Conservation (phyloP, 2,113 vertebrate species). For the Pomatorhinus ruficollis region DNA sequence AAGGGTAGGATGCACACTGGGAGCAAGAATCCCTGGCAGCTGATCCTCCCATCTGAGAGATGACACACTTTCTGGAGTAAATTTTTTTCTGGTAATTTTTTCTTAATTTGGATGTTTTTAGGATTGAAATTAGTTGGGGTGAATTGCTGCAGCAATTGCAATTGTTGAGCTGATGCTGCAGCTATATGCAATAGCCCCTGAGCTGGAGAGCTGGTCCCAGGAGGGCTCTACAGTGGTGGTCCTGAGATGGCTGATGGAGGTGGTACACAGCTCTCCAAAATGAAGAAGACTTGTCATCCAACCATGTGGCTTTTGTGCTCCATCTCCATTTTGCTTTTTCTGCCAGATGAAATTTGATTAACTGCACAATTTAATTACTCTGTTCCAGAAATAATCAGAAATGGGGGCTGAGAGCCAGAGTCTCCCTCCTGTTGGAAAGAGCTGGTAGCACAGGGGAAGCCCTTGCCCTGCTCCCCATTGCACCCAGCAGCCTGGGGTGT, state of each 20-base stretch:
- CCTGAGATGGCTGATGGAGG: not conserved
- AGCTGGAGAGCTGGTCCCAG: not conserved
- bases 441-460: not conserved
- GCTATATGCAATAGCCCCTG: not conserved
- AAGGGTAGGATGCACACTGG: not conserved
- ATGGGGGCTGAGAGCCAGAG: fast-evolving
- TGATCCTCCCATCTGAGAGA: not conserved
- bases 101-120: not conserved
- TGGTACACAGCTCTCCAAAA: not conserved
- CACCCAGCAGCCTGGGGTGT: not conserved
- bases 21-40: not conserved
- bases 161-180: not conserved
- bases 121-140: not conserved
- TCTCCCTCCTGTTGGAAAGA: not conserved
- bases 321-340: not conserved
- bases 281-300: not conserved
- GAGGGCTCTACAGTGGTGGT: not conserved
- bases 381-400: not conserved
- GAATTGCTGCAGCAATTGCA: not conserved
- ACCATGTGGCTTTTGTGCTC: not conserved
- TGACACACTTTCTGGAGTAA: not conserved
- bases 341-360: not conserved
- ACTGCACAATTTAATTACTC: not conserved
- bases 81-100: not conserved
- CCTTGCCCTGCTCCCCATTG: not conserved